Base-by-base conservation (phyloP, 2,888 invertebrate genomes). In the Acleris emargana region DNA sequence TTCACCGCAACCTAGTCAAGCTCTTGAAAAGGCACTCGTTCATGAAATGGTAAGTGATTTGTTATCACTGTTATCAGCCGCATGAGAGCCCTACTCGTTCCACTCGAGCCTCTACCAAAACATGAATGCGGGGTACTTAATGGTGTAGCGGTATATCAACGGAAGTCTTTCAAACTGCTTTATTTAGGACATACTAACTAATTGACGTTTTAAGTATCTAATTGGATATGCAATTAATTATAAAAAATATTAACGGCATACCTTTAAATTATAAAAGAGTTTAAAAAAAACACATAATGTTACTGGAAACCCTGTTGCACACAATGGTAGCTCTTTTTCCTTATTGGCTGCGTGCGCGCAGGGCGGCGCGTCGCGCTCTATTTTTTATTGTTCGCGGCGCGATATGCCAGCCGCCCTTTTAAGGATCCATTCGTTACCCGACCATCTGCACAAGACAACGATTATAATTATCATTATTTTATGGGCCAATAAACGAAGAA, bases 251-350 rank as follows among this genome's bases (percentile, higher is more conserved):
- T 16, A 16, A 42, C 13, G 4, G 13, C 3, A 53, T 18, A 38
- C 5, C n/a, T n/a, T n/a, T n/a, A 2, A 25, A 28, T 28, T 28
- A 43, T 54, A 61, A 20, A 47, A 5, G 20, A 49, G 38, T 47
- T 38, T 11, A 1, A 38, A 50, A 54, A 18, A 66, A 52, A 51
- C 32, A 7, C 13, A 7, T 16, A 28, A n/a, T 9, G 57, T 20
- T 13, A 16, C 51, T 61, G 66, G 17, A 51, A 66, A 42, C 66
- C 66, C 66, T 61, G 50, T 9, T 50, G 52, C 57, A 47, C 55
- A 66, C 66, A 66, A 66, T 66, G 28, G 59, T 43, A 47, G 45
- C 25, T 50, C 59, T 57, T 66, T 66, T 66, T 66, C 61, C 60
- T 66, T 38, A 60, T 61, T 47, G 51, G 61, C 22, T 25, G 66